phyloP scores from a whole-genome alignment of 2,888 invertebrate genomes.

The Aelia acuminata region DNA sequence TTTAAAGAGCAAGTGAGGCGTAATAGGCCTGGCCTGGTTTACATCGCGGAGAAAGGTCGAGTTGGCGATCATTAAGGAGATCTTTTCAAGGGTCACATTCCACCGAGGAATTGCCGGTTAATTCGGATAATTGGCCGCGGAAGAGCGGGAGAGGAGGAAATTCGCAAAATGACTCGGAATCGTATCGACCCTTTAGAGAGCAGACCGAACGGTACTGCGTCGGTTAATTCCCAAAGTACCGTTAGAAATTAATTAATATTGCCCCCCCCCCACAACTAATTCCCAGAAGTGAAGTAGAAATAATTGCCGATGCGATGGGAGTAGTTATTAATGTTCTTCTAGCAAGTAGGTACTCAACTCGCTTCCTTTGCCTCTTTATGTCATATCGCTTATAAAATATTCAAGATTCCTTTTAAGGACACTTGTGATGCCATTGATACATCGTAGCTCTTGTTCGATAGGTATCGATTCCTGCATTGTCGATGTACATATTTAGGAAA shows the following conservation, averaged over 20 bases:
- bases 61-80: not conserved
- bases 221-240: not conserved
- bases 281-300: not conserved
- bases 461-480: not conserved
- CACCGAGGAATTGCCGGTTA: not conserved
- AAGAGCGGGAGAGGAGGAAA: not conserved
- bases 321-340: not conserved
- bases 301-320: not conserved
- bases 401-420: not conserved
- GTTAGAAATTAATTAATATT: conserved; percentile 28
- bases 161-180: conserved; percentile 12
- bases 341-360: too few species aligned
- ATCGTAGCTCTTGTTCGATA: not conserved
- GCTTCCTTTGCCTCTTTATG: not conserved
- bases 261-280: not conserved
- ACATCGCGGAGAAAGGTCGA: conserved; percentile 11
- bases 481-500: not conserved
- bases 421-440: not conserved
- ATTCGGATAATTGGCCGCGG: conserved; percentile 23
- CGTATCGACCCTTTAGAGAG: not conserved
- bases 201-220: not conserved
- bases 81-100: conserved; percentile 28
- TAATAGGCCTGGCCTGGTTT: not conserved
- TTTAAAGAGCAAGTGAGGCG: too few species aligned
- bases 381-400: conserved; percentile 1